Base-by-base conservation (phyloP, 2,888 invertebrate species). In the Campoplex nolae region DNA sequence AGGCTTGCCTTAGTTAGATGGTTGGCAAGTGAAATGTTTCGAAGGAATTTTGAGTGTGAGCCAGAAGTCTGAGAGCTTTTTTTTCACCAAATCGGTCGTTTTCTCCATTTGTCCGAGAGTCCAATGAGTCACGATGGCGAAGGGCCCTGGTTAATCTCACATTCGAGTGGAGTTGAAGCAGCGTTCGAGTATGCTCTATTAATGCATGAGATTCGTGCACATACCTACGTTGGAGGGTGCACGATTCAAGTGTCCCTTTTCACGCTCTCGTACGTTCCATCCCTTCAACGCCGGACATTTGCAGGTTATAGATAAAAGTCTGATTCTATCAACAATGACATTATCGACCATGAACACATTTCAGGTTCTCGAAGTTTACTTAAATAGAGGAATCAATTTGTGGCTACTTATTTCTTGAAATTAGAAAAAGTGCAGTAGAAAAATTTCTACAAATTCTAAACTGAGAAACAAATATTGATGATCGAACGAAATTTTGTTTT, bases 101-200 rank as follows among this genome's bases (percentile, higher is more conserved):
- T 32, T 35, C 38, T 51, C 45, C 32, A 1, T 51, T 75, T 79
- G 51, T 62, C 56, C 79, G 67, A 79, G 58, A 48, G 65, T 73
- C 79, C 75, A 80, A 80, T 86, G 86, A 83, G 83, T 86, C 86
- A 86, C 67, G 74, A 81, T 76, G 82, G 45, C 42, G 32, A 42
- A 77, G 80, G 76, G 58, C 38, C 67, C 51, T 75, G 74, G 76
- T 74, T 35, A 68, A 75, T 56, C 58, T 48, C 23, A 32, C 42
- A 42, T 16, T 51, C 16, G 28, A 67, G 67, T 51, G 71, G 76
- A 54, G 45, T 32, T 32, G 45, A 45, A 70, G 67, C 18, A 28
- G 70, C 51, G 76, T 70, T 73, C 28, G 68, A 75, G 75, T 35
- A 32, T 73, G 68, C 38, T 54, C 23, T 45, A 83, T 85, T 71